These are phyloP conservation scores for Gonatopus flavifemur DNA, from an alignment of 1,140 invertebrate genomes.

Conservation along the genomic window DNA sequence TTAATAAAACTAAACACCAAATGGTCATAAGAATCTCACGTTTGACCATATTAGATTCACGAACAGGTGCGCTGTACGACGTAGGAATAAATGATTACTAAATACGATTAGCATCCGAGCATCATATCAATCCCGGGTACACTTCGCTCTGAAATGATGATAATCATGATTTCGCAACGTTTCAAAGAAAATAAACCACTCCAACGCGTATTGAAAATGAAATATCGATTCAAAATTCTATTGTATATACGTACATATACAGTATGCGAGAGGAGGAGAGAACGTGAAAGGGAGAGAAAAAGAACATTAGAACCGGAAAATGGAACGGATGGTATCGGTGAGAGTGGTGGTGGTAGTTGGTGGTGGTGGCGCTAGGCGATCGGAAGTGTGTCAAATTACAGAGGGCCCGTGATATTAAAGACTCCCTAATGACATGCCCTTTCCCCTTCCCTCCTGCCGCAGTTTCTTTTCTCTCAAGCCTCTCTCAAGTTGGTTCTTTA, in stretches of 20 bases:
- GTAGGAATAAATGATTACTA: constrained; percentile 34
- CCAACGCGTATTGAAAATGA: too few relatives aligned
- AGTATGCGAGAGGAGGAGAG: background rate
- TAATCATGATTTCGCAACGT: constrained; percentile 21
- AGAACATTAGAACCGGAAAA: constrained; percentile 33
- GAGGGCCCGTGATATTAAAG: constrained; percentile 53
- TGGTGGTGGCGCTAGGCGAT: constrained; percentile 46
- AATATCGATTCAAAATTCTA: too few relatives aligned
- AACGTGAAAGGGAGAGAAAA: background rate
- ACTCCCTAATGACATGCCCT: constrained; percentile 53
- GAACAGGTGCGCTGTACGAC: constrained; percentile 44
- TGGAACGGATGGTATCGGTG: constrained; percentile 30
- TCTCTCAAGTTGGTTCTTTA: constrained; percentile 8
- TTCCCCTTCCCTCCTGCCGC: constrained; percentile 2
- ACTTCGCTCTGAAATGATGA: constrained; percentile 12
- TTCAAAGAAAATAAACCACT: background rate
- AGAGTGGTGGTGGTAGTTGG: constrained; percentile 8
- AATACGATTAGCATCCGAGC: constrained; percentile 33
- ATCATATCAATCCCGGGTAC: constrained; percentile 33
- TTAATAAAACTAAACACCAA: too few relatives aligned
- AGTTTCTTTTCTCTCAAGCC: constrained; percentile 12
- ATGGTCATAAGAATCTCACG: constrained; percentile 35
- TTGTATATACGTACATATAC: too few relatives aligned
- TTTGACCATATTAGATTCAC: constrained; percentile 32
- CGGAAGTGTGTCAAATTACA: constrained; percentile 60